These are phyloP conservation scores for Drosophila bocqueti DNA, from an alignment of 1,140 invertebrate species.

Conservation along the genomic window DNA sequence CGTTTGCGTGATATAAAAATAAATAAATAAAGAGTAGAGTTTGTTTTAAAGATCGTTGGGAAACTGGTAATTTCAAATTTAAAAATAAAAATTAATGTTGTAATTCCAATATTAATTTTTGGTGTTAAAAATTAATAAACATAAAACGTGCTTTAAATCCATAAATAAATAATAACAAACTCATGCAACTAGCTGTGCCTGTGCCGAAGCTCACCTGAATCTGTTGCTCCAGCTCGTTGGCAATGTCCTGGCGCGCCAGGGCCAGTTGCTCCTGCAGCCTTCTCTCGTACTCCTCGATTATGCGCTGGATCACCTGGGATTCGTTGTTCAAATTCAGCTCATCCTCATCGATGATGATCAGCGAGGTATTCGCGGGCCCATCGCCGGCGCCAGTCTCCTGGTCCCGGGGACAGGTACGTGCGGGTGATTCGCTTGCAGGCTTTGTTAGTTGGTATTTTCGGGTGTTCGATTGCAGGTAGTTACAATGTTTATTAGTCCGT, in stretches of 20 bases:
- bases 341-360: constrained; percentile 83
- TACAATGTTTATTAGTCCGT: constrained; percentile 43
- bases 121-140: neutral
- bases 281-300: constrained; percentile 85
- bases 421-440: constrained; percentile 42
- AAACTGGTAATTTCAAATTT: neutral
- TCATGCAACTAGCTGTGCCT: constrained; percentile 15
- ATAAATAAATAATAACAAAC: neutral
- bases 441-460: constrained; percentile 48
- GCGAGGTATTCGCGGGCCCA: constrained; percentile 55
- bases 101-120: too few relatives aligned
- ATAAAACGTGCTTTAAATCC: constrained; percentile 20
- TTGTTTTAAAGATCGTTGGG: neutral
- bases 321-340: constrained; percentile 79
- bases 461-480: constrained; percentile 60
- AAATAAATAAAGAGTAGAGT: neutral
- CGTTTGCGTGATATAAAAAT: neutral
- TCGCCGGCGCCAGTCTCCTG: constrained; percentile 7
- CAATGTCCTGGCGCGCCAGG: constrained; percentile 87
- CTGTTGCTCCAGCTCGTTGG: constrained; percentile 87
- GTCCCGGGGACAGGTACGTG: constrained; percentile 52
- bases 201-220: constrained; percentile 86
- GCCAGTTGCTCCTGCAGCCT: constrained; percentile 87
- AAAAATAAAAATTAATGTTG: neutral
- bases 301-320: constrained; percentile 85